phyloP scores from a whole-genome alignment of 53 echinoderm and acorn worm species.

The Zoroaster sp. region DNA sequence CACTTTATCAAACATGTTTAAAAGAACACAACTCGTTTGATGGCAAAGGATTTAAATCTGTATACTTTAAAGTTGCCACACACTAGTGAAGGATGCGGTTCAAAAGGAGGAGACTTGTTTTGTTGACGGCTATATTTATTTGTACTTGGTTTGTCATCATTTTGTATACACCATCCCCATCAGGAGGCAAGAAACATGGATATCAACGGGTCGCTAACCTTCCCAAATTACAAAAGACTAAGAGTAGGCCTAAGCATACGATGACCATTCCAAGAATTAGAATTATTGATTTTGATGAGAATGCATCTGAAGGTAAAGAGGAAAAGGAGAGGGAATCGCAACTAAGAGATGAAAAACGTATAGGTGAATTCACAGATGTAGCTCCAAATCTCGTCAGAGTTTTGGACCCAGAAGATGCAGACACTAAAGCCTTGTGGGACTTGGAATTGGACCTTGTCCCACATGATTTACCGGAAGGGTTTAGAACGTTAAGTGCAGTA shows the following conservation, averaged over 20 bases:
- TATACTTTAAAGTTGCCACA: too few species aligned
- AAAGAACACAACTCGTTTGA: too few species aligned
- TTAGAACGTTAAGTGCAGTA: slow-evolving; percentile 12
- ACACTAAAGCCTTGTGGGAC: neutral
- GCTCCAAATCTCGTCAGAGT: neutral
- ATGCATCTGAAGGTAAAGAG: neutral
- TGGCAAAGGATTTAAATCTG: too few species aligned
- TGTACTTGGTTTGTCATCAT: slow-evolving; percentile 70
- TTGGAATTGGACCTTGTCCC: slow-evolving; percentile 44
- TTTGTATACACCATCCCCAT: slow-evolving; percentile 66
- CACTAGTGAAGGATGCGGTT: slow-evolving; percentile 62
- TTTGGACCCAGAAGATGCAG: neutral
- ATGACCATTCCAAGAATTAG: neutral
- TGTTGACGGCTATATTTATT: slow-evolving; percentile 40
- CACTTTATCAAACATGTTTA: too few species aligned
- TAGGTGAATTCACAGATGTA: neutral
- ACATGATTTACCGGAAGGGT: neutral
- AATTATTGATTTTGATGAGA: slow-evolving; percentile 25
- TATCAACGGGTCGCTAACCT: neutral
- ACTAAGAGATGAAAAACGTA: neutral
- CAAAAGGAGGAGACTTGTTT: slow-evolving; percentile 67
- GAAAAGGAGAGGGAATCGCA: neutral
- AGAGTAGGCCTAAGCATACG: neutral
- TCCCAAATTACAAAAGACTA: neutral
- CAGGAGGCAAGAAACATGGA: slow-evolving; percentile 16